Evolutionary conservation across 2,797 vertebrate genomes (phyloP).

Genomic region (Lerista edwardsae): DNA sequence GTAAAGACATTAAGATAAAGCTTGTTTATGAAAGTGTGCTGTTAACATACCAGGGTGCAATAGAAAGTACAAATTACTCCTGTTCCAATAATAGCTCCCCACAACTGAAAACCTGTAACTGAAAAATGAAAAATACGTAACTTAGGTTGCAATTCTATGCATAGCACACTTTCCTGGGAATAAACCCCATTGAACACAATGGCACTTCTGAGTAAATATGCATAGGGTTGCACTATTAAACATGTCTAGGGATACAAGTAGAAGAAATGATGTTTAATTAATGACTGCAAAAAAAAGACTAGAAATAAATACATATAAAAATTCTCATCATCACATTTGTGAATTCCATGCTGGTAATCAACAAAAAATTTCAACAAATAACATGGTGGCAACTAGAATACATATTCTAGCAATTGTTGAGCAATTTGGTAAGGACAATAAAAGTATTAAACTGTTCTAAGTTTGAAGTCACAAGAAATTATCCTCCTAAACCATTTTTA

Average conservation of each 20-base stretch:
- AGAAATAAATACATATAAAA: background rate
- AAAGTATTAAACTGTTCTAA: background rate
- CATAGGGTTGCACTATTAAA: background rate
- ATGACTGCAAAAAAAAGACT: background rate
- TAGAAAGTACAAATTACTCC: slow-evolving; percentile 96
- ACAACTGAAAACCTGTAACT: slow-evolving; percentile 93
- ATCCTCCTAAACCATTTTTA: background rate
- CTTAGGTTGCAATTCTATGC: background rate
- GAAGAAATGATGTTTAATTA: background rate
- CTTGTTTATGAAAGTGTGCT: background rate
- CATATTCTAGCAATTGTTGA: background rate
- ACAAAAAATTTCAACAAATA: background rate
- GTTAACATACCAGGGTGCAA: slow-evolving; percentile 88
- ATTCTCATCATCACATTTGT: background rate
- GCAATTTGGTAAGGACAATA: background rate
- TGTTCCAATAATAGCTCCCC: slow-evolving; percentile 91
- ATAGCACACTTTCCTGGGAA: too few species aligned
- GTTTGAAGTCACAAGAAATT: background rate
- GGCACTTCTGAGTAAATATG: too few species aligned
- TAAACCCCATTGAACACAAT: too few species aligned
- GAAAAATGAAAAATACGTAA: slow-evolving; percentile 44
- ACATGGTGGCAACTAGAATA: background rate
- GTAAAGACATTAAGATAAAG: background rate
- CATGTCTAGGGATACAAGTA: background rate
- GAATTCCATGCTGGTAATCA: background rate